phyloP scores from a whole-genome alignment of 2,113 vertebrate species.

The Probosciger aterrimus region DNA sequence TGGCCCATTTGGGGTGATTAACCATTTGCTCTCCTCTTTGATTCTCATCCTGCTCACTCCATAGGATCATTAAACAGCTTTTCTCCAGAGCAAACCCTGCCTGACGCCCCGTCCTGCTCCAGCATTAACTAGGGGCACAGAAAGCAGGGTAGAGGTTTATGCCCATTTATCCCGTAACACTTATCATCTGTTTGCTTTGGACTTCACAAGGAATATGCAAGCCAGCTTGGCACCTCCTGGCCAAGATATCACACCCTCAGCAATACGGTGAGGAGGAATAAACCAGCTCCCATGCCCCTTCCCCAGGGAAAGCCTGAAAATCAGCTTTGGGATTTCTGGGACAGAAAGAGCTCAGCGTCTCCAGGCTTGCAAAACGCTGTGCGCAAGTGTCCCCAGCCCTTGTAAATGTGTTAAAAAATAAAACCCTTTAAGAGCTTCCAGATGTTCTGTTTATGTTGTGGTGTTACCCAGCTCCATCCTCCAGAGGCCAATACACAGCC shows the following conservation, averaged over 20 bases:
- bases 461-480: constrained; percentile 40
- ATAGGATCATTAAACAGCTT: not conserved
- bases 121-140: not conserved
- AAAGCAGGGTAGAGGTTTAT: not conserved
- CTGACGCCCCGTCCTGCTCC: not conserved
- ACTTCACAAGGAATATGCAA: not conserved
- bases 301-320: not conserved
- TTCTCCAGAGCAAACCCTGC: not conserved
- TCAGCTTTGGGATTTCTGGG: not conserved
- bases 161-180: not conserved
- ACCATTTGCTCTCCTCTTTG: not conserved
- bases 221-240: not conserved
- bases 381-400: constrained; percentile 50
- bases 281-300: not conserved
- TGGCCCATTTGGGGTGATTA: not conserved
- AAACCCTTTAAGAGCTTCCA: constrained; percentile 67
- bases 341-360: not conserved
- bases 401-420: constrained; percentile 63
- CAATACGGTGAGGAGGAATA: accelerated
- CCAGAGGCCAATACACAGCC: constrained; percentile 16
- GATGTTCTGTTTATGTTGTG: constrained; percentile 54
- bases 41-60: not conserved
- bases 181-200: not conserved
- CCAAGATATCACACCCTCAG: not conserved
- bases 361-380: not conserved